Base-by-base conservation (phyloP, 2,888 invertebrate species). In the Amphiduros pacificus region DNA sequence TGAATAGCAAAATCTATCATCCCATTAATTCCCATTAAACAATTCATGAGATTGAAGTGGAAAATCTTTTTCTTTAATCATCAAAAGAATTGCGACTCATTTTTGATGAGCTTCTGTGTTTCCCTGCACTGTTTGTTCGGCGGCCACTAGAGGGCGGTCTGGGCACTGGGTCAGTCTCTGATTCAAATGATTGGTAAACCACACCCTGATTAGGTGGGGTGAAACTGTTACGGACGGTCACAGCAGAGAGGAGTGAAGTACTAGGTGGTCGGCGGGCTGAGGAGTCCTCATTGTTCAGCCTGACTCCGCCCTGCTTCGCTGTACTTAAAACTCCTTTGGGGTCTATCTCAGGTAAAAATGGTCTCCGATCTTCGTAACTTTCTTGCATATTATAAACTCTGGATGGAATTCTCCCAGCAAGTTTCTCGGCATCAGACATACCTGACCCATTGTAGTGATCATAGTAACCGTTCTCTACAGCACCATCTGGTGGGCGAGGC, bases 261-360 rank as follows among this genome's bases (percentile, higher is more conserved):
- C 20, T 20, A 4, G 20, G 20, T 9, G 44, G 44, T n/a, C 44
- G 5, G 44, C 44, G n/a, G 5, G 44, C 6, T 22, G 22, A 11
- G n/a, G 6, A 20, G 44, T 44, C 44, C n/a, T 5, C 22, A 44
- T 44, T 44, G 22, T 44, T 5, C 11, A 11, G 36, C 9, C 9
- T 36, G n/a, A 44, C 44, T 20, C 44, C 44, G n/a, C 22, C 22
- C 22, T 44, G 20, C 44, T 44, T 36, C 40, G 36, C 40, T 4
- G 52, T 53, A 29, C 32, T 51, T 32, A 59, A 59, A 9, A 32
- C 28, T 1, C 59, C 59, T 17, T 52, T 32, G 17, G 53, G 53
- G 44, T 59, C 53, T 28, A 59, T 59, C 11, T 53, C 53, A 11
- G 59, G 59, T n/a, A 59, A 50, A 36, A 59, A 59, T 1, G 52